Percentiles rank a stretch among this genome's conserved stretches.
Conservation (phyloP, 53 echinoderm and acorn worm genomes). For the Paelopatides confundens region DNA sequence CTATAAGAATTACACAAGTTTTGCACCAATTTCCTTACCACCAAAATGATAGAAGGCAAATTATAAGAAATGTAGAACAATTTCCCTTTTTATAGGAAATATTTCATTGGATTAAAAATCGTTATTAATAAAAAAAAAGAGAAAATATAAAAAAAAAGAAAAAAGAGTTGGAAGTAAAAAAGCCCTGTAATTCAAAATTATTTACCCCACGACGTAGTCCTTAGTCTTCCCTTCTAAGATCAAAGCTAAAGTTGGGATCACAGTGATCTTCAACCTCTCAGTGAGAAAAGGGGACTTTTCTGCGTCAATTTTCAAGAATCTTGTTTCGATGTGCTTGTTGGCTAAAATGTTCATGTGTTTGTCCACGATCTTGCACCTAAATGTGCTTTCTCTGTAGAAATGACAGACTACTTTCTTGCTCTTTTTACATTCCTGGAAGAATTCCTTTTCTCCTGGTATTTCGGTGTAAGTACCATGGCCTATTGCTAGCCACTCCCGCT, state of each 20-base stretch:
- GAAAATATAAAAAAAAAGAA: too few relatives aligned
- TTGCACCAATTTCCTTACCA: too few relatives aligned
- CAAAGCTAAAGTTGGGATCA: constrained; percentile 92
- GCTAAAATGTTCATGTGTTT: constrained; percentile 81
- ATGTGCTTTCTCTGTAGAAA: constrained; percentile 92
- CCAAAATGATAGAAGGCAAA: too few relatives aligned
- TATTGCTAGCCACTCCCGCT: constrained; percentile 76
- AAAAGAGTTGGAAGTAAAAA: background rate
- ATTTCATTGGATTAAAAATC: too few relatives aligned
- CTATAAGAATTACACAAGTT: too few relatives aligned
- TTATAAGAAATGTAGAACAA: too few relatives aligned
- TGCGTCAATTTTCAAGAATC: constrained; percentile 95
- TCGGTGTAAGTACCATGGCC: constrained; percentile 93
- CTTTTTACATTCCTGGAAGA: constrained; percentile 97
- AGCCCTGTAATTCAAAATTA: too few relatives aligned
- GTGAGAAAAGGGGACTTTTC: constrained; percentile 96
- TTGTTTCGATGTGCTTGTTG: constrained; percentile 89
- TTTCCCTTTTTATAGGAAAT: too few relatives aligned
- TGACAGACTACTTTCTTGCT: constrained; percentile 91
- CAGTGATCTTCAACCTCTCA: constrained; percentile 77
- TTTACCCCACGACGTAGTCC: constrained; percentile 97
- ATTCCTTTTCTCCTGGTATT: constrained; percentile 92
- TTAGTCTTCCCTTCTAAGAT: constrained; percentile 88
- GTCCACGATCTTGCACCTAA: constrained; percentile 92
- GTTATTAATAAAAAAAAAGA: too few relatives aligned